Base-by-base conservation (phyloP, 1,140 invertebrate species). In the Hylyphantes graminicola region DNA sequence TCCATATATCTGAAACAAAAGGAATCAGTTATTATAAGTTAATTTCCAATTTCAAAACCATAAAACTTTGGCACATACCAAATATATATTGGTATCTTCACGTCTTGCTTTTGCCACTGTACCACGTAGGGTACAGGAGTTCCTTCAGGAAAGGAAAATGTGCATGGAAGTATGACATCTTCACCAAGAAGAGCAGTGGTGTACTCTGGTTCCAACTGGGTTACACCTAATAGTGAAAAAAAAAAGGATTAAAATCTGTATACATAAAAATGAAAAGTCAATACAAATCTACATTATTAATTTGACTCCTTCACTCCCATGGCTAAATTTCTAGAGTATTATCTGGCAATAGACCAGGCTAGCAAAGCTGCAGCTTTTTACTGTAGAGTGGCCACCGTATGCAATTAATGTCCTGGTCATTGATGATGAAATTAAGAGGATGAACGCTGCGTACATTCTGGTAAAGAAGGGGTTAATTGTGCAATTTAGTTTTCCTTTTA, bases 91-190 rank as follows among this genome's bases (percentile, higher is more conserved):
- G 96, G 95, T 91, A 96, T 94, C 91, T 96, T 95, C 64, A 85
- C 74, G 63, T 74, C 87, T 55, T 86, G 65, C 57, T 97, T 97
- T 93, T 97, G 95, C 96, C 96, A 98, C 93, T 97, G 96, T 90
- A 97, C 94, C 91, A 97, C 95, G 92, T 97, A 97, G 90, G 96
- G 95, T 91, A 97, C 95, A 88, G 95, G 94, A 90, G 96, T 94
- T 91, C 95, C 95, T 90, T 95, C 95, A 88, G 96, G 96, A 91
- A 96, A 97, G 90, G 96, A 95, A 90, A 98, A 95, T 91, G 96
- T 95, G 92, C 96, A 98, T 91, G 97, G 97, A 92, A 98, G 96
- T 89, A 97, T 94, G 90, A 97, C 96, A 88, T 95, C 96, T 91
- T 97, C 96, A 88, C 96, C 96, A 88, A 97, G 92, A 90, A 97